These are phyloP conservation scores for Melipona quadrifasciata DNA, from an alignment of 1,140 invertebrate species.

Conservation along the genomic window DNA sequence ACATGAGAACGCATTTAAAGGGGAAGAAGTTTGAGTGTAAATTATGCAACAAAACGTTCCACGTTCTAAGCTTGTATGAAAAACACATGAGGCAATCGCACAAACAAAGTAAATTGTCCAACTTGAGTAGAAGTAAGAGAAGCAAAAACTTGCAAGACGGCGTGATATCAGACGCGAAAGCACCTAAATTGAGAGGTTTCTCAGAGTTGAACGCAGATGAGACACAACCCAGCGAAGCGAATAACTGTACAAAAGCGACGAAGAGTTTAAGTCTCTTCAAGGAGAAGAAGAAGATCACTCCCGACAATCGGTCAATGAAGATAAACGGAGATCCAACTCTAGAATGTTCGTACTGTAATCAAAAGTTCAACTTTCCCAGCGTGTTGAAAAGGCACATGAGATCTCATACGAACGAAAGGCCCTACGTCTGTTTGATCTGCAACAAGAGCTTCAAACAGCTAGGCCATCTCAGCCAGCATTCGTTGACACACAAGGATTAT, in stretches of 20 bases:
- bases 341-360: conserved; percentile 70
- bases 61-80: conserved; percentile 56
- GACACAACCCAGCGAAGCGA: neutral
- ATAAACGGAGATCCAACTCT: conserved; percentile 35
- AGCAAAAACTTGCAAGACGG: conserved; percentile 2
- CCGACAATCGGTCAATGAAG: conserved; percentile 45
- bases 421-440: conserved; percentile 84
- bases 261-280: conserved; percentile 28
- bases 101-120: conserved; percentile 17
- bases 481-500: conserved; percentile 82
- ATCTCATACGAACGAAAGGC: conserved; percentile 87
- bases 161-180: neutral
- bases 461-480: conserved; percentile 82
- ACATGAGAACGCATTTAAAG: conserved; percentile 61
- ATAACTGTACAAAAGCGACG: neutral
- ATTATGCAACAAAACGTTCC: conserved; percentile 67
- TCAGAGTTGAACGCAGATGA: neutral
- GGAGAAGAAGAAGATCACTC: neutral
- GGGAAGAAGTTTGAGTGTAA: conserved; percentile 59
- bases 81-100: conserved; percentile 68
- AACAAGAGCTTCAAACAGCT: conserved; percentile 82
- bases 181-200: neutral
- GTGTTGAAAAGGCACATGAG: conserved; percentile 87
- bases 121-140: conserved; percentile 1
- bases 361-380: conserved; percentile 74